Percentiles rank a stretch among this genome's conserved stretches.
phyloP scores from a whole-genome alignment of 2,888 invertebrate species.

The Eilema caniola region DNA sequence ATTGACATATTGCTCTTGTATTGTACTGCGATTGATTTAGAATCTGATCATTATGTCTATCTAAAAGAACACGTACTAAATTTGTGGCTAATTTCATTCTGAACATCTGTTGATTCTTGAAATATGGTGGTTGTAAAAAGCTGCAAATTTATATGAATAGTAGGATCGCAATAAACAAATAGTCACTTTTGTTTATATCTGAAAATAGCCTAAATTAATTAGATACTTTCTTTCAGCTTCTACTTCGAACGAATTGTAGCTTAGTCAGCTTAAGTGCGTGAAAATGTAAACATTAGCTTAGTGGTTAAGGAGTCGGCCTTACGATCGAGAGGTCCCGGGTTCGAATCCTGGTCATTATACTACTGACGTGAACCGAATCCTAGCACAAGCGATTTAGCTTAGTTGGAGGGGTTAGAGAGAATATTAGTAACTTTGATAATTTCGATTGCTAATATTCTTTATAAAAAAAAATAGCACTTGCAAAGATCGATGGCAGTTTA shows the following conservation, averaged over 20 bases:
- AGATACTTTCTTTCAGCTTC: not conserved
- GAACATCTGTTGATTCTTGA: not conserved
- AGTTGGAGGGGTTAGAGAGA: too few species aligned
- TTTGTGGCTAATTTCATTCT: not conserved
- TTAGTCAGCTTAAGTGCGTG: not conserved
- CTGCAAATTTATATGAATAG: not conserved
- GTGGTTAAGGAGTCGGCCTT: too few species aligned
- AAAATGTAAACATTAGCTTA: too few species aligned
- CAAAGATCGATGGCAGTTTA: not conserved
- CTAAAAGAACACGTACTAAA: slow-evolving; percentile 30
- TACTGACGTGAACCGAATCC: too few species aligned
- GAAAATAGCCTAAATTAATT: not conserved
- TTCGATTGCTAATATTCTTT: too few species aligned
- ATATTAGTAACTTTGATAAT: too few species aligned
- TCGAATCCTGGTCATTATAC: too few species aligned
- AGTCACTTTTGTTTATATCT: not conserved
- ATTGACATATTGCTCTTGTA: slow-evolving; percentile 77
- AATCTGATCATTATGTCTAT: slow-evolving; percentile 60
- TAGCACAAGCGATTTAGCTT: too few species aligned
- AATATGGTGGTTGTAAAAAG: slow-evolving; percentile 1
- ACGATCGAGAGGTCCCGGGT: too few species aligned
- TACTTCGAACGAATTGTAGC: not conserved
- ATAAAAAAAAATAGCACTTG: too few species aligned
- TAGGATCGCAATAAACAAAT: not conserved
- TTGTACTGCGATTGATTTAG: slow-evolving; percentile 73